Evolutionary conservation across 1,140 invertebrate genomes (phyloP).

Genomic region (Orius laevigatus): DNA sequence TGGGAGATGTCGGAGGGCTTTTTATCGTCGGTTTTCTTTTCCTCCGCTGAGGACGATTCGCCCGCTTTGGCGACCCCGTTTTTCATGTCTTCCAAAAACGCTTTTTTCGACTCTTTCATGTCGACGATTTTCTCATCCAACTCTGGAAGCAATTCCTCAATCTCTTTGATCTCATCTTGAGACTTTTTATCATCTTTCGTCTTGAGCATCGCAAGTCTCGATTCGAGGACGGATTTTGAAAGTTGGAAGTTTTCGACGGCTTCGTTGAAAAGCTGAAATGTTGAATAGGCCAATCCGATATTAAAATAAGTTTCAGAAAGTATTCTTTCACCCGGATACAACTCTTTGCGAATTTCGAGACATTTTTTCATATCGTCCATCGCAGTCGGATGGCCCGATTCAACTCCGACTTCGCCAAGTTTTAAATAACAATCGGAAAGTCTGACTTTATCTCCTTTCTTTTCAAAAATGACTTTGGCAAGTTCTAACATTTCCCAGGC

Average conservation of each 20-base stretch:
- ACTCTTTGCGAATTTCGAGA: conserved; percentile 46
- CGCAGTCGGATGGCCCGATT: conserved; percentile 64
- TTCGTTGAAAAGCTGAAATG: conserved; percentile 34
- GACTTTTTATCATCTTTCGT: conserved; percentile 25
- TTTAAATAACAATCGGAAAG: conserved; percentile 60
- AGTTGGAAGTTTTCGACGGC: conserved; percentile 54
- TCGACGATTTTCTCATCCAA: conserved; percentile 69
- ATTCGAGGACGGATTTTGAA: conserved; percentile 49
- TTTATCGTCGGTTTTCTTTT: conserved; percentile 21
- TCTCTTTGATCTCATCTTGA: conserved; percentile 53
- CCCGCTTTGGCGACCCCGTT: neutral
- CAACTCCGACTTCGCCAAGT: conserved; percentile 65
- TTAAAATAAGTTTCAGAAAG: conserved; percentile 71
- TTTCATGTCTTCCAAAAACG: conserved; percentile 13
- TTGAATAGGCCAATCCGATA: conserved; percentile 58
- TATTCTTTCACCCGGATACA: conserved; percentile 36
- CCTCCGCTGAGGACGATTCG: conserved; percentile 6
- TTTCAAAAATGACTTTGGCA: conserved; percentile 54
- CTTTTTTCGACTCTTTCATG: conserved; percentile 53
- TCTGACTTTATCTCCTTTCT: conserved; percentile 34
- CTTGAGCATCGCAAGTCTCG: conserved; percentile 46
- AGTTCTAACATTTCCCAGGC: conserved; percentile 85
- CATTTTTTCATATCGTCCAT: conserved; percentile 57
- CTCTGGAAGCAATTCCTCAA: conserved; percentile 62
- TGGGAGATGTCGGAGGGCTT: conserved; percentile 51